phyloP scores from a whole-genome alignment of 2,888 invertebrate genomes.

The Cantharis nigra region DNA sequence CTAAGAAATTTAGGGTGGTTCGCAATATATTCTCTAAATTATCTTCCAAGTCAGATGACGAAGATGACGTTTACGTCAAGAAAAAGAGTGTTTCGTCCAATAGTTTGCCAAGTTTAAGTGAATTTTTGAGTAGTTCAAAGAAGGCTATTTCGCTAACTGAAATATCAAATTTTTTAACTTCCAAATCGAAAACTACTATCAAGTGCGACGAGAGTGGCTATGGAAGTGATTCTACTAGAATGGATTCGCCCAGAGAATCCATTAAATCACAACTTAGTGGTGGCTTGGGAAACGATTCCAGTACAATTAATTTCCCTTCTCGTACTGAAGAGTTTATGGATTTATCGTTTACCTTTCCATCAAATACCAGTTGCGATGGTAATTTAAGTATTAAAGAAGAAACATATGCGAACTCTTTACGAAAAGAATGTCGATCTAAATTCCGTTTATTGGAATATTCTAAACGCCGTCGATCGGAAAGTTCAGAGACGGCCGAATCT shows the following conservation, averaged over 20 bases:
- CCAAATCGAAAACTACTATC: constrained; percentile 36
- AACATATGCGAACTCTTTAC: not conserved
- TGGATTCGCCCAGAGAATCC: constrained; percentile 60
- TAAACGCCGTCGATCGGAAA: constrained; percentile 12
- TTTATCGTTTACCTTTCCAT: not conserved
- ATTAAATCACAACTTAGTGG: constrained; percentile 40
- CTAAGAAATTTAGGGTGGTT: constrained; percentile 45
- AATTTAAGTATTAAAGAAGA: not conserved
- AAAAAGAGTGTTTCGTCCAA: constrained; percentile 40
- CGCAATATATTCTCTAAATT: constrained; percentile 42
- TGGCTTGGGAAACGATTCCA: constrained; percentile 16
- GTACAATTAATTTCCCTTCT: constrained; percentile 3
- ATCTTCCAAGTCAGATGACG: constrained; percentile 51
- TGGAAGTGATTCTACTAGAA: constrained; percentile 63
- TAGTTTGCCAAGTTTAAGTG: constrained; percentile 48
- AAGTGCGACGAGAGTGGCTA: constrained; percentile 64
- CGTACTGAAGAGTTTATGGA: not conserved
- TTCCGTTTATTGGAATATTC: not conserved
- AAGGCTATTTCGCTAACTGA: constrained; percentile 44
- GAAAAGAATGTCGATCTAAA: constrained; percentile 16
- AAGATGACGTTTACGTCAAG: constrained; percentile 34
- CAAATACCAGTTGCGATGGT: not conserved
- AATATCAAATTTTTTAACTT: constrained; percentile 40
- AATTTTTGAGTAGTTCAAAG: constrained; percentile 45
- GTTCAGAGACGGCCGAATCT: not conserved